A percentile compares a stretch with the other conserved stretches of the same genome.
phyloP scores from a whole-genome alignment of 2,797 vertebrate genomes.

The Paedocypris micromegethes region DNA sequence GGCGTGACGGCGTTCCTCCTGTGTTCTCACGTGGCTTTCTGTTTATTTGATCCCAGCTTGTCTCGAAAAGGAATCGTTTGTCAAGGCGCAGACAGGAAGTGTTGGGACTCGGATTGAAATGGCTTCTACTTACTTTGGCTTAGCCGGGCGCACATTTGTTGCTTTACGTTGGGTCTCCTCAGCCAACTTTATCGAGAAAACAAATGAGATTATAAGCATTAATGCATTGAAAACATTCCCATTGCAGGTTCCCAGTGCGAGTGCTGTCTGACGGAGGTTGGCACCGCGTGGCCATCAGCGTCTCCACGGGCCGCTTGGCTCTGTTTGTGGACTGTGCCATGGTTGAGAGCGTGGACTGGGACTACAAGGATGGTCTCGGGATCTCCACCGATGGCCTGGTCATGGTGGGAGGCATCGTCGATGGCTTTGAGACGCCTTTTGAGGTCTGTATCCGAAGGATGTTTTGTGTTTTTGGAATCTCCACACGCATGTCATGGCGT shows the following conservation, averaged over 20 bases:
- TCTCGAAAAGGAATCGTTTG: constrained; percentile 7
- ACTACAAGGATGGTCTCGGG: constrained; percentile 66
- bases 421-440: constrained; percentile 79
- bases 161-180: not conserved
- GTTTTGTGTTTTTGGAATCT: not conserved
- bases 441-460: constrained; percentile 62
- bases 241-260: constrained; percentile 74
- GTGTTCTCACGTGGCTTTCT: constrained; percentile 18
- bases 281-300: constrained; percentile 76
- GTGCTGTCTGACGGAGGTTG: constrained; percentile 73
- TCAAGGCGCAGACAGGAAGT: constrained; percentile 3
- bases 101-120: constrained; percentile 1
- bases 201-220: not conserved
- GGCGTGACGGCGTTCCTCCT: constrained; percentile 1
- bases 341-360: constrained; percentile 80
- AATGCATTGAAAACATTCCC: not conserved
- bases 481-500: not conserved
- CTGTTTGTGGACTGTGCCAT: constrained; percentile 80
- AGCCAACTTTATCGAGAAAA: not conserved
- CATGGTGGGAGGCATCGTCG: constrained; percentile 75
- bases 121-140: not conserved
- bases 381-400: constrained; percentile 73
- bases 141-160: not conserved
- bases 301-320: constrained; percentile 66
- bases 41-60: constrained; percentile 14